Evolutionary conservation across 2,797 vertebrate species (phyloP), one percentile per base, ranked within the genome.

Genomic region (Acanthopagrus latus): DNA sequence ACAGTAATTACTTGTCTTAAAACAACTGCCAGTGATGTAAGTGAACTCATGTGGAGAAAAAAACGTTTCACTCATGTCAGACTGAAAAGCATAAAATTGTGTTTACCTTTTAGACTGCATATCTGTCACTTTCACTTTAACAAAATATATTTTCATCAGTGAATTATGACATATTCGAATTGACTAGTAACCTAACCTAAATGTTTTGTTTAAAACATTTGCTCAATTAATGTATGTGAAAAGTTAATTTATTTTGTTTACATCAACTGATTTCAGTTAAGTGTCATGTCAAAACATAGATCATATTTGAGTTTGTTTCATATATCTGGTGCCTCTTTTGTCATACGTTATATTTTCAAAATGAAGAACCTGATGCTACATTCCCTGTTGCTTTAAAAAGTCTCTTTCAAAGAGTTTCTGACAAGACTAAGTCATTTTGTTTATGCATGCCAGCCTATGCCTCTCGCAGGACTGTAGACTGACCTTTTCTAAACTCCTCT

Each of bases 401-500:
- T 59, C 5, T 7, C 29, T 33, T 33, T 33, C 63, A 74, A 43
- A 74, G 58, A 66, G 54, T 48, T 81, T 62, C 60, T 72, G 70
- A 84, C 80, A 70, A 79, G 67, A 41, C 78, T 78, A 60, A 80
- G 64, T 89, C 67, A 83, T 83, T 84, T 82, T 84, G 72, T 88
- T 88, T 83, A 78, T 46, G 59, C 63, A 76, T 71, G 71, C 76
- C 64, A 81, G 60, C 51, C 79, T 64, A 8, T 64, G 76, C 73
- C 80, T 86, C 83, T 80, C 78, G 74, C 71, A 33, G 72, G 71
- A 81, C 54, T 51, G 68, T 27, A 79, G 71, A 51, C 21, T 89
- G 87, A 90, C 90, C 87, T 91, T 88, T 89, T 85, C 66, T 73
- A 64, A 85, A 78, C 78, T 84, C 68, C 68, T 77, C 64, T 69